phyloP scores from a whole-genome alignment of 2,113 vertebrate genomes.

The Helogale parvula region DNA sequence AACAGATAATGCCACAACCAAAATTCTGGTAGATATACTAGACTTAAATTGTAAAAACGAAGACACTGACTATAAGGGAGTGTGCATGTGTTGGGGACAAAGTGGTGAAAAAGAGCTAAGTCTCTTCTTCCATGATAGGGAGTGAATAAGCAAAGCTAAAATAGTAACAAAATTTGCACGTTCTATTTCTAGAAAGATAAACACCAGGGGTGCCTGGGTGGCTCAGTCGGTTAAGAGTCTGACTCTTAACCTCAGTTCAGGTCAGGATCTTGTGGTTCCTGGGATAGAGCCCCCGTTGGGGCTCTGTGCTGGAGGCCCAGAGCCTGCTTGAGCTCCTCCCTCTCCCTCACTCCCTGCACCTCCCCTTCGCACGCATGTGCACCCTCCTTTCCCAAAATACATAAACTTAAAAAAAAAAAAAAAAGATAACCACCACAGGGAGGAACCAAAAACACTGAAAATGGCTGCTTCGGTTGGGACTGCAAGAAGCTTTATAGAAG shows the following conservation, averaged over 20 bases:
- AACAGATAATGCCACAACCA: not conserved
- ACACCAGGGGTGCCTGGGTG: not conserved
- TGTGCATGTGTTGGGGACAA: not conserved
- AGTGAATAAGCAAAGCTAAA: not conserved
- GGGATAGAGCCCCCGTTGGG: too few relatives aligned
- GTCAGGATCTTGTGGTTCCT: too few relatives aligned
- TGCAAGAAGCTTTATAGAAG: not conserved
- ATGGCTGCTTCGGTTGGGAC: not conserved
- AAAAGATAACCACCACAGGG: not conserved
- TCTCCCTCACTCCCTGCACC: too few relatives aligned
- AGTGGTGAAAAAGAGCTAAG: not conserved
- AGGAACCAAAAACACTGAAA: not conserved
- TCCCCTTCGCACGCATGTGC: too few relatives aligned
- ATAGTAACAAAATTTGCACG: not conserved
- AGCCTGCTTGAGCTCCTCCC: too few relatives aligned
- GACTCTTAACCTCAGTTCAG: not conserved
- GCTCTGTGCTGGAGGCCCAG: too few relatives aligned
- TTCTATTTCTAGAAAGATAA: not conserved
- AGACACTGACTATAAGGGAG: not conserved
- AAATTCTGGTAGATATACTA: not conserved
- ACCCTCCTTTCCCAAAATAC: too few relatives aligned
- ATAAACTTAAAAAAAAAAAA: too few relatives aligned
- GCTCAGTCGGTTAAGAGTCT: not conserved
- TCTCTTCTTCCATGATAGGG: not conserved
- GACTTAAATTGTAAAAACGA: not conserved